A percentile compares a stretch with the other conserved stretches of the same genome.
phyloP scores from a whole-genome alignment of 2,797 vertebrate species.

The Notoglanidium macrostoma region DNA sequence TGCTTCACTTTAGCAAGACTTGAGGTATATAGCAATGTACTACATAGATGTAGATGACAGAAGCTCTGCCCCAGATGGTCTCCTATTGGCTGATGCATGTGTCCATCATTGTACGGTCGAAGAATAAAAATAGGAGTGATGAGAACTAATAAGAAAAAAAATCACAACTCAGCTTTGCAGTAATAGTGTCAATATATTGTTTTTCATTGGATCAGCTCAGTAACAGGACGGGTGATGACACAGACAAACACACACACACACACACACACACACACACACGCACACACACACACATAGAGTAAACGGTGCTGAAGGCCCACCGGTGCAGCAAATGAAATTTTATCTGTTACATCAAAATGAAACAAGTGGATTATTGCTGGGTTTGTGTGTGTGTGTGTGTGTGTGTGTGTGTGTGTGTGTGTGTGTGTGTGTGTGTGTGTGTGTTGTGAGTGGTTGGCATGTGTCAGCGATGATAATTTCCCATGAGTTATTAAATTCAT shows the following conservation, averaged over 20 bases:
- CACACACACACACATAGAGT: conserved; percentile 19
- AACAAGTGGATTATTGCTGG: conserved; percentile 42
- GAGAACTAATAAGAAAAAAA: neutral
- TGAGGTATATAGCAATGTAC: neutral
- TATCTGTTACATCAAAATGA: conserved; percentile 45
- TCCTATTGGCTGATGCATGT: neutral
- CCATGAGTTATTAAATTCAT: conserved; percentile 48
- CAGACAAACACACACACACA: neutral
- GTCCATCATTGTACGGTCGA: neutral
- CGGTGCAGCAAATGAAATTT: conserved; percentile 35
- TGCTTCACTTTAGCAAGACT: neutral
- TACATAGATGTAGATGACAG: neutral
- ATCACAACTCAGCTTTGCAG: neutral
- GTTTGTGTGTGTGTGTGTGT: neutral
- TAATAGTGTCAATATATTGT: neutral
- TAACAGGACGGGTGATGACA: neutral
- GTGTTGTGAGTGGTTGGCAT: conserved; percentile 32
- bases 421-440: conserved; percentile 34
- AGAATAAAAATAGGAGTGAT: neutral
- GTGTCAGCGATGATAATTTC: conserved; percentile 44
- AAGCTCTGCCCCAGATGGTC: neutral
- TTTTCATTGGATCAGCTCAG: neutral
- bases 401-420: conserved; percentile 36
- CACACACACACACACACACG: conserved; percentile 5
- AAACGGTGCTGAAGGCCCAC: conserved; percentile 25